Evolutionary conservation across 1,140 invertebrate genomes (phyloP).

Genomic region (Andrena cerasifolii): DNA sequence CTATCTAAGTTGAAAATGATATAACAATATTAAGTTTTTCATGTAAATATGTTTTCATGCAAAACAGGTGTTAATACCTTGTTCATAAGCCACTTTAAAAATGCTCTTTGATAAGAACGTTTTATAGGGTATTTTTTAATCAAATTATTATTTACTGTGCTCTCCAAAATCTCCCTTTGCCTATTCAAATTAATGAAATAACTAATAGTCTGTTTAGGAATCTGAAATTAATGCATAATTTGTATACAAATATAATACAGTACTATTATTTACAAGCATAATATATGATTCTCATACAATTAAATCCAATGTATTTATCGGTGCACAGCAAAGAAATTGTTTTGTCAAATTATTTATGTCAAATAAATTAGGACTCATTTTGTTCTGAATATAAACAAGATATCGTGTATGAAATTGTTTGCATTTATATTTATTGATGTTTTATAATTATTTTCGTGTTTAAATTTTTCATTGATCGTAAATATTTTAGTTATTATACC

Average conservation of each 20-base stretch:
- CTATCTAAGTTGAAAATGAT: slow-evolving; percentile 73
- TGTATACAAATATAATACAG: not conserved
- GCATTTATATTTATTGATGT: too few species aligned
- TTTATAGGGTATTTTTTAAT: slow-evolving; percentile 79
- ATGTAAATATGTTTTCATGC: not conserved
- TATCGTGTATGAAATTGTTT: too few species aligned
- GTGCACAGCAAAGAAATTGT: slow-evolving; percentile 78
- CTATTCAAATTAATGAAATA: slow-evolving; percentile 56
- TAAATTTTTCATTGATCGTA: too few species aligned
- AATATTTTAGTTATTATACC: too few species aligned
- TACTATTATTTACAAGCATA: not conserved
- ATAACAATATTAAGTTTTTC: slow-evolving; percentile 8
- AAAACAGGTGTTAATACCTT: slow-evolving; percentile 61
- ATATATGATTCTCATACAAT: slow-evolving; percentile 67
- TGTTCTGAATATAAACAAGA: too few species aligned
- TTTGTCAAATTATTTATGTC: slow-evolving; percentile 50
- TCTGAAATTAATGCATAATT: not conserved
- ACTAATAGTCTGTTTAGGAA: slow-evolving; percentile 9
- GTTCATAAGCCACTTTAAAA: slow-evolving; percentile 80
- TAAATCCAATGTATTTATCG: slow-evolving; percentile 74
- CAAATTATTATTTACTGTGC: slow-evolving; percentile 76
- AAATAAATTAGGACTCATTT: slow-evolving; percentile 14
- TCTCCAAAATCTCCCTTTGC: slow-evolving; percentile 77
- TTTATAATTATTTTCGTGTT: too few species aligned
- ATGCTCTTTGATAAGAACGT: slow-evolving; percentile 80